A percentile compares a stretch with the other conserved stretches of the same genome.
phyloP scores from a whole-genome alignment of 2,797 vertebrate genomes.

The Chaetodon trifasciatus region DNA sequence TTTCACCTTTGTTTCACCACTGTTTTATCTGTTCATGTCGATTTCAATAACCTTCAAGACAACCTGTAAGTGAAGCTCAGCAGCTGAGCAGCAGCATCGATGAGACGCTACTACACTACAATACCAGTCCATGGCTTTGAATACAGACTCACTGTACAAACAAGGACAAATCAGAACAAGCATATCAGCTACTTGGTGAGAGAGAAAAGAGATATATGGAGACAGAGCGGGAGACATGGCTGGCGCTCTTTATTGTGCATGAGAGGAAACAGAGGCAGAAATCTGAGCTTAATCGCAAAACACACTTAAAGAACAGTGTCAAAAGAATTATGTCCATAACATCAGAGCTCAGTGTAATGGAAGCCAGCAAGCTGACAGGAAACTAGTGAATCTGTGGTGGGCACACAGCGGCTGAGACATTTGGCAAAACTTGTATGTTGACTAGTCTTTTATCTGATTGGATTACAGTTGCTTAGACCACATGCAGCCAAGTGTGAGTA shows the following conservation, averaged over 20 bases:
- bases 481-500: conserved; percentile 67
- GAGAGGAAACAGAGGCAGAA: conserved; percentile 63
- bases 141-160: conserved; percentile 21
- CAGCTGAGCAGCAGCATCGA: conserved; percentile 32
- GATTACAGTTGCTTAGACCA: conserved; percentile 74
- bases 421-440: conserved; percentile 69
- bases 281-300: conserved; percentile 62
- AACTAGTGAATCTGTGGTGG: conserved; percentile 70
- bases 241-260: conserved; percentile 43
- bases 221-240: conserved; percentile 16
- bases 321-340: conserved; percentile 65
- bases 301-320: conserved; percentile 67
- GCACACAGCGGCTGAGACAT: conserved; percentile 63
- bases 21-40: conserved; percentile 1
- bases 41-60: conserved; percentile 1
- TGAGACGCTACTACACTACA: background rate
- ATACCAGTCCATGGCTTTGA: conserved; percentile 36
- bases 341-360: conserved; percentile 54
- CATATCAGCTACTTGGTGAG: conserved; percentile 15
- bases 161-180: conserved; percentile 36
- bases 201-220: conserved; percentile 18
- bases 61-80: conserved; percentile 13
- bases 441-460: conserved; percentile 79
- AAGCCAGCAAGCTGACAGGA: conserved; percentile 69
- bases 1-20: background rate